A percentile compares a stretch with the other conserved stretches of the same genome.
These are phyloP conservation scores for Opisthocomus hoazin DNA, from an alignment of 2,113 vertebrate genomes.

Conservation along the genomic window DNA sequence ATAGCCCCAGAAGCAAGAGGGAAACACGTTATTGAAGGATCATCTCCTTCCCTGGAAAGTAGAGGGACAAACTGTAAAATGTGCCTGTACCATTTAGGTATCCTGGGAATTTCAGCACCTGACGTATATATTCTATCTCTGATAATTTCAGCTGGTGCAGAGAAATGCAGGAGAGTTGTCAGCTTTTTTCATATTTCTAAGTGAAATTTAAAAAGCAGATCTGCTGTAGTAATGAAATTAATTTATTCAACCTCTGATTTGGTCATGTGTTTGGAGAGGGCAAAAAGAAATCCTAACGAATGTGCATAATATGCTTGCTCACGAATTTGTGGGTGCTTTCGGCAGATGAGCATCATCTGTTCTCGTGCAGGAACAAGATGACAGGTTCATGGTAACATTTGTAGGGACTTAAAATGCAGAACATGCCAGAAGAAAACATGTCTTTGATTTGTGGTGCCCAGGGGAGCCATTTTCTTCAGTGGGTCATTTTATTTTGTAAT, in stretches of 20 bases:
- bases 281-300: background rate
- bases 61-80: background rate
- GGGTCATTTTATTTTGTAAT: conserved; percentile 79
- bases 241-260: background rate
- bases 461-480: conserved; percentile 71
- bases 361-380: background rate
- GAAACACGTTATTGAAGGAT: background rate
- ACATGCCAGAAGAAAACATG: conserved; percentile 61
- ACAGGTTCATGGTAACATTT: conserved; percentile 46
- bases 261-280: background rate
- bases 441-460: conserved; percentile 69
- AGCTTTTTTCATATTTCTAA: background rate
- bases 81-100: background rate
- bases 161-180: background rate
- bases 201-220: background rate
- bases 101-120: background rate
- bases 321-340: background rate
- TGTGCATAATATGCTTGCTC: background rate
- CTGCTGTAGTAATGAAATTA: background rate
- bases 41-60: background rate
- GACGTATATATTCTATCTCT: fast-evolving
- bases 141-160: background rate
- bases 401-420: conserved; percentile 53
- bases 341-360: conserved; percentile 32
- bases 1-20: background rate